A percentile compares a stretch with the other conserved stretches of the same genome.
Conservation (phyloP, 2,797 vertebrate species). For the Sarcophilus harrisii region DNA sequence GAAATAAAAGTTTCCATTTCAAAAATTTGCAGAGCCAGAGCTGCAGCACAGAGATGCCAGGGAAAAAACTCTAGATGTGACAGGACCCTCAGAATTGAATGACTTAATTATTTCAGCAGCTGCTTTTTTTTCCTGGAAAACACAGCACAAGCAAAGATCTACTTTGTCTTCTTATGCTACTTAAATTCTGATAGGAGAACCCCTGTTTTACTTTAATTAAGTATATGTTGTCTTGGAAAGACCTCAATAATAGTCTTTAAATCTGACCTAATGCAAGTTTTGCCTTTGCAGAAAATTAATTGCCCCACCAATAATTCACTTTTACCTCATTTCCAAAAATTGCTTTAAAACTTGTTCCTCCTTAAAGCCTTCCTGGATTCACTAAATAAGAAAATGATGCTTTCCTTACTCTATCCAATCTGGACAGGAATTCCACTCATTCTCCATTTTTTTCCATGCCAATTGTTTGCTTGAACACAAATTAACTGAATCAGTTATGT, state of each 20-base stretch:
- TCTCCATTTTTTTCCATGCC: neutral
- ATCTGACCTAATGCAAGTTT: slow-evolving; percentile 30
- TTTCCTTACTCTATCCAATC: neutral
- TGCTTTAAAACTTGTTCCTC: neutral
- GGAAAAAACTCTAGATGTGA: slow-evolving; percentile 5
- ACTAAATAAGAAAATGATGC: neutral
- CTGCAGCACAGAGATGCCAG: neutral
- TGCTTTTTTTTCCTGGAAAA: neutral
- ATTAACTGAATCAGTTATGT: neutral
- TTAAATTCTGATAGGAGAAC: slow-evolving; percentile 35
- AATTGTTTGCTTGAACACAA: neutral
- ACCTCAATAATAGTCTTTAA: slow-evolving; percentile 24
- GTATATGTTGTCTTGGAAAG: neutral
- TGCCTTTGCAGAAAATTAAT: slow-evolving; percentile 13
- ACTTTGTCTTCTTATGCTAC: slow-evolving; percentile 21
- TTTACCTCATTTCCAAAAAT: slow-evolving; percentile 31
- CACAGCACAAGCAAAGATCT: slow-evolving; percentile 18
- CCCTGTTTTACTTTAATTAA: neutral
- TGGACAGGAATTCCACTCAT: neutral
- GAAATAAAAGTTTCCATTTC: slow-evolving; percentile 62
- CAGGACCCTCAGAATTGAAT: slow-evolving; percentile 25
- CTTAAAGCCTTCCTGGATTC: neutral
- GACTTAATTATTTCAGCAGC: slow-evolving; percentile 54
- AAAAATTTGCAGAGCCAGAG: slow-evolving; percentile 43
- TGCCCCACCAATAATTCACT: neutral